Evolutionary conservation across 1,140 invertebrate genomes (phyloP), one percentile per base, ranked within the genome.

Genomic region (Nephila pilipes): DNA sequence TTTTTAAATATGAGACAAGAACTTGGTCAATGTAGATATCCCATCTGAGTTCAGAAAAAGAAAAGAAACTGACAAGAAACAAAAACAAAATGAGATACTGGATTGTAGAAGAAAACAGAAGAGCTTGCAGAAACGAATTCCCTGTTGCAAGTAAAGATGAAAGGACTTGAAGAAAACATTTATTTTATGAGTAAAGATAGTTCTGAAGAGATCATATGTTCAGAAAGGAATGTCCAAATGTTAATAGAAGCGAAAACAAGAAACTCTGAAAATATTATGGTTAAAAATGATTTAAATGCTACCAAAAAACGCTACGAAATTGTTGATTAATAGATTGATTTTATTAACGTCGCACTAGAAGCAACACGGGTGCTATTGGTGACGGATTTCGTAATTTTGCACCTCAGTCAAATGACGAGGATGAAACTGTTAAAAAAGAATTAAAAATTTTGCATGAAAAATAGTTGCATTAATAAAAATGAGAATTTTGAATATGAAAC

Each of bases 121-220:
- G 83, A 92, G 8, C 3, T 87, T 18, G 18, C 60, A 75, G 75
- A 75, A 69, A 57, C 14, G 57, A 46, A 75, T 75, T 8, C 46
- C 2, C 29, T 58, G 36, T 22, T 87, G 29, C 58, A 22, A 92
- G 10, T 1, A 46, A 69, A 92, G 25, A 16, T 87, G 36, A 18
- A 57, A 0, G 38, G 58, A 25, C n/a, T 29, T 36, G 36, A 79
- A 75, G 81, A 87, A 87, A 79, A 87, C 36, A 12, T 29, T 14
- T 29, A 46, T 18, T 16, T 32, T 38, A 20, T 20, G 4, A 60
- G 22, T 29, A 57, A 38, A 38, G 60, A 75, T 16, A 46, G 58
- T 58, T 65, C 58, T 38, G 90, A 92, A 92, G 57, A 92, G n/a
- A 55, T 92, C 10, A 20, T 16, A 29, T 12, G 3, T 2, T 83